Base-by-base conservation (phyloP, 2,797 vertebrate species). In the Pseudocheirus occidentalis region DNA sequence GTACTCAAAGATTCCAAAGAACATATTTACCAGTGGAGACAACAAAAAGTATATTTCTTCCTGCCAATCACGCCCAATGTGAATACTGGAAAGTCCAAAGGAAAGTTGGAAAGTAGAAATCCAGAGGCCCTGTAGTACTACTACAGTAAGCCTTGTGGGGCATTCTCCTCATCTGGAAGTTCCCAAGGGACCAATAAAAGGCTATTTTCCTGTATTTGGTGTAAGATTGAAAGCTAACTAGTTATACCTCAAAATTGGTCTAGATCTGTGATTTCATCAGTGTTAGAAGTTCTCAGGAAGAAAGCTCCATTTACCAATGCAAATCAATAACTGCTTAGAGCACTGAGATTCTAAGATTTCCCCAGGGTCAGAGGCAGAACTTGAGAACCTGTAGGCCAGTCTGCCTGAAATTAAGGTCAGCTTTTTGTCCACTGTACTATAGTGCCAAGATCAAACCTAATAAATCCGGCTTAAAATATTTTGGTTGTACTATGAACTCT, bases 61-160 rank as follows among this genome's bases (percentile, higher is more conserved):
- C 66, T 40, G 66, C 16, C 18, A 40, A 21, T 73, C 66, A 73
- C 5, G 1, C 11, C 16, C 34, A 40, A 40, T 2, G 14, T n/a
- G n/a, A 73, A 73, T 73, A 1, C n/a, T 40, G 4, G 62, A 66
- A 66, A 14, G 12, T 34, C 59, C 29, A 62, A 62, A 34, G 59
- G 12, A 62, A 66, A 13, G 59, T 34, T 62, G 31, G 34, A 16
- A 73, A 73, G 5, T 73, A 73, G n/a, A n/a, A 40, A 6, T 21
- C 18, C n/a, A 0, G 0, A n/a, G n/a, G 18, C 10, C 31, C 0
- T 31, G 16, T 12, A n/a, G n/a, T n/a, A n/a, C n/a, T 12, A 40
- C 16, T 40, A 4, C 34, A n/a, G 18, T 34, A 66, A n/a, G 58
- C 29, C 29, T 13, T 31, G 58, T 31, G 62, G 34, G 62, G 16